Evolutionary conservation across 2,113 vertebrate species (phyloP), one percentile per base, ranked within the genome.

Genomic region (Sardina pilchardus): DNA sequence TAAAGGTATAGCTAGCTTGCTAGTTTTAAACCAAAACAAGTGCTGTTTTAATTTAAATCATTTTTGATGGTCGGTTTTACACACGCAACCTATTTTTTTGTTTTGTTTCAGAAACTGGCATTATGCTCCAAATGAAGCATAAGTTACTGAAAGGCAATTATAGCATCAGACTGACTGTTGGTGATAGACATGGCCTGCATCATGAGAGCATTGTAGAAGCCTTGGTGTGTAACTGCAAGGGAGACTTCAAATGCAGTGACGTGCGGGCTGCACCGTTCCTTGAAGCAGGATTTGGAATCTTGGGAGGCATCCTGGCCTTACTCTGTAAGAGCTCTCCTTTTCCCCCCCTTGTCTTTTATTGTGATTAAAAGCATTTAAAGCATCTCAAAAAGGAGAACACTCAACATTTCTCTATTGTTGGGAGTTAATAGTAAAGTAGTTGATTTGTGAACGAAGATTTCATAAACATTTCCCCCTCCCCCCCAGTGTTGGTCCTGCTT

Each of bases 261-360:
- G 45, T 56, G 0, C 9, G n/a, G n/a, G n/a, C 0, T 95, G 4
- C 89, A 90, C 0, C 87, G 98, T 36, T 90, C 96, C 0, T 91
- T 92, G 16, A 34, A 96, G 99, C 81, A 93, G 98, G 67, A 50
- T 14, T 24, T 59, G 97, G 97, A 56, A 96, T 99, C 89, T 94
- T 99, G 0, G 97, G 96, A 1, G 97, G 95, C 9, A 95, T 99
- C 89, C 92, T 99, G 43, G 92, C 95, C 0, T 92, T 99, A 75
- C 93, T 99, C 75, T 93, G 98, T 99, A 94, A 96, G 94, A 92
- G n/a, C 16, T 34, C 34, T 24, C 1, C 21, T 14, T 24, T 34
- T n/a, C 21, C 19, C 21, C 19, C 26, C 14, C 30, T 47, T 9
- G 21, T 67, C n/a, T 85, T n/a, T 17, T 8, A 21, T 17, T 43